Evolutionary conservation across 2,888 invertebrate genomes (phyloP).

Genomic region (Leptinotarsa peninsularis): DNA sequence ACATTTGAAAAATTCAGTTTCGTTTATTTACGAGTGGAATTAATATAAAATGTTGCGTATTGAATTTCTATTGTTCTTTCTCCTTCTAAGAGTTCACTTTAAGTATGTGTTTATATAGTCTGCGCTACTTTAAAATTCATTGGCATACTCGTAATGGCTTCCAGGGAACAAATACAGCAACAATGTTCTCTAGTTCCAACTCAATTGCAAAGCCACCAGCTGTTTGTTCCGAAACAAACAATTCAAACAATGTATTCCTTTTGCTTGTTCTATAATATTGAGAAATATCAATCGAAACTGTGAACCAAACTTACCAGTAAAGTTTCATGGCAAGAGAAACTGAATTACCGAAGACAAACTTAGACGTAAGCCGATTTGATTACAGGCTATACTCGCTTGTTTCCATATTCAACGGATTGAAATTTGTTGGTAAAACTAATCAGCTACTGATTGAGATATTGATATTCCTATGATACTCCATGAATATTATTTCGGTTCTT

Average conservation of each 20-base stretch:
- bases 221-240: slow-evolving; percentile 1
- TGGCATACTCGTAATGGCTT: neutral
- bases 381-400: slow-evolving; percentile 25
- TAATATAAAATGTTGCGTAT: no score
- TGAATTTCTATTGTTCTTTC: no score
- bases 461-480: neutral
- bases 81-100: no score
- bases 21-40: no score
- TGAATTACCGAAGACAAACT: slow-evolving; percentile 36
- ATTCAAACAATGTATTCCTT: neutral
- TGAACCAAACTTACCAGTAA: slow-evolving; percentile 33
- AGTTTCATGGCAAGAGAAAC: slow-evolving; percentile 26
- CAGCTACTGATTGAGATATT: slow-evolving; percentile 19
- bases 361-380: slow-evolving; percentile 37
- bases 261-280: slow-evolving; percentile 6
- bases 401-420: slow-evolving; percentile 33
- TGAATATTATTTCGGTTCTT: neutral
- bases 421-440: slow-evolving; percentile 33
- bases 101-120: no score
- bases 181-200: neutral
- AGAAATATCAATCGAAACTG: slow-evolving; percentile 25
- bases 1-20: no score
- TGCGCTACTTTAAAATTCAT: no score
- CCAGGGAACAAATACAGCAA: neutral
- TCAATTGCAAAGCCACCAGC: slow-evolving; percentile 3